phyloP scores from a whole-genome alignment of 2,113 vertebrate species.

The Vulpes ferrilata region DNA sequence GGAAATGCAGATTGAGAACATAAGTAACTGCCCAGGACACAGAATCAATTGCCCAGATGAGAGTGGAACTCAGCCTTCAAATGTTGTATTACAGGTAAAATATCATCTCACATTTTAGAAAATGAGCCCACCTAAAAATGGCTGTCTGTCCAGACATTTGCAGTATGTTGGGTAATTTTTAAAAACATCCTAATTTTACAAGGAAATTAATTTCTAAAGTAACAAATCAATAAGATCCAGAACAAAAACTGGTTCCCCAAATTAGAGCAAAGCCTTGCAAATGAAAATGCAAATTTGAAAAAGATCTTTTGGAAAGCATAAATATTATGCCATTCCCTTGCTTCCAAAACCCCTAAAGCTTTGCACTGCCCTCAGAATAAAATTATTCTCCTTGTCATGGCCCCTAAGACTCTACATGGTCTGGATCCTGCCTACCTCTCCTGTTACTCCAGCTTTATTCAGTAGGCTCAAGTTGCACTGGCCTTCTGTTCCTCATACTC shows the following conservation, averaged over 20 bases:
- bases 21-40: neutral
- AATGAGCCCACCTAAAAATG: slow-evolving; percentile 28
- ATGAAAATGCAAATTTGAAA: slow-evolving; percentile 26
- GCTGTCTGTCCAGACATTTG: neutral
- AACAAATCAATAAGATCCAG: slow-evolving; percentile 15
- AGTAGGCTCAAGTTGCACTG: neutral
- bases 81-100: neutral
- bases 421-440: neutral
- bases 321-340: neutral
- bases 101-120: slow-evolving; percentile 17
- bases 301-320: neutral
- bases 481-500: neutral
- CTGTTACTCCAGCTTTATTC: neutral
- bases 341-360: neutral
- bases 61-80: neutral
- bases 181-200: slow-evolving; percentile 53
- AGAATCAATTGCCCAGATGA: neutral
- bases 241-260: neutral
- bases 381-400: neutral
- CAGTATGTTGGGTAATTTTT: neutral
- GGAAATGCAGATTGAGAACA: neutral
- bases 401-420: neutral
- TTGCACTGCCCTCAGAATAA: neutral
- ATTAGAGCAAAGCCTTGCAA: slow-evolving; percentile 10
- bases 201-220: slow-evolving; percentile 35